A percentile compares a stretch with the other conserved stretches of the same genome.
These are phyloP conservation scores for Elysia crispata DNA, from an alignment of 2,888 invertebrate genomes.

Conservation along the genomic window DNA sequence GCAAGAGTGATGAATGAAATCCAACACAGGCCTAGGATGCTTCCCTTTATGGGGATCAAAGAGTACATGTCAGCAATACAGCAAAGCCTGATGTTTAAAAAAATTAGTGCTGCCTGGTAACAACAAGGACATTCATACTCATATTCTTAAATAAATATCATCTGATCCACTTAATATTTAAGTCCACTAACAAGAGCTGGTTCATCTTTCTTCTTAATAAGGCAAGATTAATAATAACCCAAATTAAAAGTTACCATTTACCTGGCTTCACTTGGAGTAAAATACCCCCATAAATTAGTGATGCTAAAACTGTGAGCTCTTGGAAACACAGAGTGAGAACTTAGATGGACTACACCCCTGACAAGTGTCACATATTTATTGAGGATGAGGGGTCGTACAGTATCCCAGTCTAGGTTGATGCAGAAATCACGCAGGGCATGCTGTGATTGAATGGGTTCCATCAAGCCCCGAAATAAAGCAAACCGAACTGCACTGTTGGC, in stretches of 20 bases:
- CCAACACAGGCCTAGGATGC: no score
- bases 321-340: slow-evolving; percentile 11
- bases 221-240: no score
- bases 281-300: slow-evolving; percentile 40
- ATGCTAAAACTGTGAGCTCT: neutral
- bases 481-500: slow-evolving; percentile 23
- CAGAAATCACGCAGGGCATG: slow-evolving; percentile 32
- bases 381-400: slow-evolving; percentile 31
- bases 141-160: no score
- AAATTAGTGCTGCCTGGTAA: no score
- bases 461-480: slow-evolving; percentile 31
- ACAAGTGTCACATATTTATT: slow-evolving; percentile 24
- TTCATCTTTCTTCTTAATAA: no score
- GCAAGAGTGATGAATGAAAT: no score
- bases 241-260: neutral
- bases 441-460: slow-evolving; percentile 27
- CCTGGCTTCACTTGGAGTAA: slow-evolving; percentile 21
- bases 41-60: no score
- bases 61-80: no score
- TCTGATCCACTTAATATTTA: no score
- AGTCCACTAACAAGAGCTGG: no score
- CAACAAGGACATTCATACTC: no score
- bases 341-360: slow-evolving; percentile 27
- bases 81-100: no score
- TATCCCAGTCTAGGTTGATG: slow-evolving; percentile 39